phyloP scores from a whole-genome alignment of 2,113 vertebrate genomes.

The Tinamus guttatus region DNA sequence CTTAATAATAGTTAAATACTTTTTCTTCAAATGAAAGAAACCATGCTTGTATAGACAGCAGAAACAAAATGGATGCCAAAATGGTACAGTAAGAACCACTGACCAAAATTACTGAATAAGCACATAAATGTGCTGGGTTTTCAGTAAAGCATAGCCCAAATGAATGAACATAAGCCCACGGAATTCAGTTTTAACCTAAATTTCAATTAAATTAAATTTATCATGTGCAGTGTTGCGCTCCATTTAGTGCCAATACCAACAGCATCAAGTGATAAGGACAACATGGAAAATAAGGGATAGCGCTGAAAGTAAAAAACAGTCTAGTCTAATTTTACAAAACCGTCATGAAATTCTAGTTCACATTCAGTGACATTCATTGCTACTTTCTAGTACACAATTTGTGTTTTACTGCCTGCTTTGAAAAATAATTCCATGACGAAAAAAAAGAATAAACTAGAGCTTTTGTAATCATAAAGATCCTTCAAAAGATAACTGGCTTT shows the following conservation, averaged over 20 bases:
- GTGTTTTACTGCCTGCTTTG: background rate
- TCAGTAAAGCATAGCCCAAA: background rate
- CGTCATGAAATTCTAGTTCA: background rate
- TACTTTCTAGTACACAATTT: background rate
- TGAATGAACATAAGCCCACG: background rate
- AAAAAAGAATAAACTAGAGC: background rate
- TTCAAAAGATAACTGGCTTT: background rate
- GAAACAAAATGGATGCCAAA: background rate
- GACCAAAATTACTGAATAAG: background rate
- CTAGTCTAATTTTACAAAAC: background rate
- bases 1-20: background rate
- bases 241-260: background rate
- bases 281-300: background rate
- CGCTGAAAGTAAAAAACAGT: background rate
- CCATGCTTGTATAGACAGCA: background rate
- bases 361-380: background rate
- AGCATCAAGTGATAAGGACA: background rate
- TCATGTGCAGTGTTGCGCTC: background rate
- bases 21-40: background rate
- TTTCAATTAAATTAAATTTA: background rate
- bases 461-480: background rate
- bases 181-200: background rate
- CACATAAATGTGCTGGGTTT: background rate
- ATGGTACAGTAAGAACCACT: background rate
- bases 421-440: background rate